These are phyloP conservation scores for Drosophila subsilvestris DNA, from an alignment of 2,888 invertebrate genomes.

Conservation along the genomic window DNA sequence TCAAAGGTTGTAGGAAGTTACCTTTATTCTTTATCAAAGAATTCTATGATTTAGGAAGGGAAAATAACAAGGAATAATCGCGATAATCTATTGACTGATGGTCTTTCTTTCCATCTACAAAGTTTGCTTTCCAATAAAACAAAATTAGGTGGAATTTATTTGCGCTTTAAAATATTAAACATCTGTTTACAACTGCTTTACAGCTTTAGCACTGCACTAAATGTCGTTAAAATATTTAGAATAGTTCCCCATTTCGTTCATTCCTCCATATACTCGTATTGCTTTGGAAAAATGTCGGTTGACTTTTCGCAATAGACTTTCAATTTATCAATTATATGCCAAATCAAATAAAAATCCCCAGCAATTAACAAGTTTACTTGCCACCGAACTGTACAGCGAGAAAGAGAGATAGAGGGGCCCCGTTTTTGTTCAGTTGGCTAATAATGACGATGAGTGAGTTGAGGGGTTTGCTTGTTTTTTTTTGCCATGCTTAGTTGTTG, in stretches of 20 bases:
- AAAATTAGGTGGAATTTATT: too few species aligned
- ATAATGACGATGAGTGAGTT: slow-evolving; percentile 13
- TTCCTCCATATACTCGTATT: background rate
- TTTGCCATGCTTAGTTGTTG: slow-evolving; percentile 42
- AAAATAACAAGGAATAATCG: background rate
- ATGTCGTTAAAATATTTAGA: slow-evolving; percentile 15
- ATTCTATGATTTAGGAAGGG: background rate
- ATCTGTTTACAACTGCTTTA: background rate
- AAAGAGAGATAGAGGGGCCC: slow-evolving; percentile 4
- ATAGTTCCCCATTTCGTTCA: slow-evolving; percentile 16
- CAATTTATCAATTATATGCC: slow-evolving; percentile 43
- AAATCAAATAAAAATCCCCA: slow-evolving; percentile 45
- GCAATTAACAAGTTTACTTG: slow-evolving; percentile 47
- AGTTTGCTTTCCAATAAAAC: too few species aligned
- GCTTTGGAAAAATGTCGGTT: slow-evolving; percentile 31
- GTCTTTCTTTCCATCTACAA: background rate
- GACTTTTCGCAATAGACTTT: slow-evolving; percentile 34
- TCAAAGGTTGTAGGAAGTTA: background rate
- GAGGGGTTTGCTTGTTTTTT: slow-evolving; percentile 4
- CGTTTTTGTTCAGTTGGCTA: background rate
- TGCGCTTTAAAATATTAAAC: background rate
- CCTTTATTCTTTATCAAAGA: background rate
- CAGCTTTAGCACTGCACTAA: slow-evolving; percentile 8
- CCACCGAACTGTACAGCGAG: background rate
- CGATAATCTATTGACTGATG: background rate